Percentiles rank a stretch among this genome's conserved stretches.
These are phyloP conservation scores for Caenorhabditis uteleia DNA, from an alignment of 2,888 invertebrate species.

Conservation along the genomic window DNA sequence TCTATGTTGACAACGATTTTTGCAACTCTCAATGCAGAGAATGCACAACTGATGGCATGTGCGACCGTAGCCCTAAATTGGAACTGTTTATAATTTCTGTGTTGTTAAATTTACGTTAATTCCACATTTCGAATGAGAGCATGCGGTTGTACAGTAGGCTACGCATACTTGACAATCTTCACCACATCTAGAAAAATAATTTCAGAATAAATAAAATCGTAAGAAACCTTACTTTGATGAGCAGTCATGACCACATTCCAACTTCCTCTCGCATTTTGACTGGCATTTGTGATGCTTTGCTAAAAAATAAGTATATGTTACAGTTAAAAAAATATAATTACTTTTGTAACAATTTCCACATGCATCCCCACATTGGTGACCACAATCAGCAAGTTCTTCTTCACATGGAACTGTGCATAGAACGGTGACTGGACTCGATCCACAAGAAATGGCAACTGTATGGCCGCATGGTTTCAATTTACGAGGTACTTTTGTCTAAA, in stretches of 20 bases:
- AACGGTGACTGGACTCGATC: background rate
- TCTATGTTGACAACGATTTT: conserved; percentile 69
- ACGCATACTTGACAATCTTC: conserved; percentile 66
- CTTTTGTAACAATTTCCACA: conserved; percentile 19
- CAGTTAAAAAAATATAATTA: background rate
- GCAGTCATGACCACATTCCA: conserved; percentile 76
- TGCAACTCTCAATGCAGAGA: conserved; percentile 70
- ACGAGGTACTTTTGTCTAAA: background rate
- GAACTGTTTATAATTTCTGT: background rate
- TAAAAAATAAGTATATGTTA: conserved; percentile 6
- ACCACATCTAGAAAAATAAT: conserved; percentile 60
- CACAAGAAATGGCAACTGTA: conserved; percentile 3
- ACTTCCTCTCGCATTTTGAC: conserved; percentile 74
- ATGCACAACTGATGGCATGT: conserved; percentile 61
- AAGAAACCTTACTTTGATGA: too few species aligned
- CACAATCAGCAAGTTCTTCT: conserved; percentile 11
- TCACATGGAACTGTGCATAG: conserved; percentile 13
- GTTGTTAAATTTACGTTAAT: background rate
- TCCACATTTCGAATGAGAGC: conserved; percentile 27
- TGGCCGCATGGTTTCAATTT: conserved; percentile 24
- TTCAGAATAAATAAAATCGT: too few species aligned
- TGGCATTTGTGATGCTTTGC: conserved; percentile 40
- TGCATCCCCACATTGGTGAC: conserved; percentile 16
- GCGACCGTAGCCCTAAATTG: conserved; percentile 32
- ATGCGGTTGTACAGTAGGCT: conserved; percentile 44